Percentiles rank a stretch among this genome's conserved stretches.
phyloP scores from a whole-genome alignment of 2,113 vertebrate genomes.

The Leucosticte australis region DNA sequence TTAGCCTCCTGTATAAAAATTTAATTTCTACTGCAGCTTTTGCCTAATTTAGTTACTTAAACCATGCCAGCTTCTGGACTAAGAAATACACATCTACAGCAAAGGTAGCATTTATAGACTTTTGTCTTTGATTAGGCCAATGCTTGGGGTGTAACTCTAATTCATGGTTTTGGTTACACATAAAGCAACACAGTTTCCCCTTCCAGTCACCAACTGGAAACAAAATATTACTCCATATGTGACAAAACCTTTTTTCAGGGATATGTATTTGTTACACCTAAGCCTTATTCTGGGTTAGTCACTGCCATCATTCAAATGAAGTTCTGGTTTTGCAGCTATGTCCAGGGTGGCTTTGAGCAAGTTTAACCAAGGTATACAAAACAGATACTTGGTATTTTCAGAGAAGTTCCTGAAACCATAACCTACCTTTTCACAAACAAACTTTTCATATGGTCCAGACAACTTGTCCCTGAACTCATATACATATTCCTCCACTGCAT shows the following conservation, averaged over 20 bases:
- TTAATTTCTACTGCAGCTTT: neutral
- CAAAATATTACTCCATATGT: neutral
- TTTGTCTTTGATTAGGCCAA: neutral
- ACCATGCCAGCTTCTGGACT: neutral
- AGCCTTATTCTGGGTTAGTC: neutral
- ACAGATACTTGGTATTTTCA: neutral
- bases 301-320: neutral
- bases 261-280: neutral
- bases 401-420: neutral
- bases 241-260: neutral
- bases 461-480: constrained; percentile 83
- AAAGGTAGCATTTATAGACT: accelerated
- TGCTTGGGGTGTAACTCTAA: neutral
- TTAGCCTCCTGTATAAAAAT: neutral
- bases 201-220: neutral
- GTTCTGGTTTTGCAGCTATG: neutral
- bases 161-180: neutral
- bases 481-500: constrained; percentile 82
- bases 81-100: neutral
- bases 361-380: neutral
- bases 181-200: neutral
- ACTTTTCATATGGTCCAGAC: constrained; percentile 75
- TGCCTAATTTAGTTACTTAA: neutral
- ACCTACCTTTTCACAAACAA: constrained; percentile 75
- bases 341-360: neutral